A percentile compares a stretch with the other conserved stretches of the same genome.
phyloP scores from a whole-genome alignment of 2,797 vertebrate genomes.

The Danio kyathit region DNA sequence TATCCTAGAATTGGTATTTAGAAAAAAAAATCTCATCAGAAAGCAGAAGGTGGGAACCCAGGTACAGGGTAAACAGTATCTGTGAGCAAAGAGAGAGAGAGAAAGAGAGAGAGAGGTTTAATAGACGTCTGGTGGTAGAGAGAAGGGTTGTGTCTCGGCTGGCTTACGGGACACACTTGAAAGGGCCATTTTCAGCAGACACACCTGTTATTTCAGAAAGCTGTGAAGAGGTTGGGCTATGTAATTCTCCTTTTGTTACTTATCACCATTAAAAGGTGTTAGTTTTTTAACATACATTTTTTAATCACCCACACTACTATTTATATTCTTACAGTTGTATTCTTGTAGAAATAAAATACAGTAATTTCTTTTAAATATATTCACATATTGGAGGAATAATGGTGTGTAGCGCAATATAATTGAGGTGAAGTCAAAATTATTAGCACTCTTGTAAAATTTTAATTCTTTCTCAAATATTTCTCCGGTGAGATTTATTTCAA shows the following conservation, averaged over 20 bases:
- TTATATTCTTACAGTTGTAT: too few relatives aligned
- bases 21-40: constrained; percentile 79
- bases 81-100: constrained; percentile 71
- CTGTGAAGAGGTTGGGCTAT: constrained; percentile 71
- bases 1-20: constrained; percentile 78
- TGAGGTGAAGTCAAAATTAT: too few relatives aligned
- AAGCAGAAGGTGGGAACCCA: constrained; percentile 76
- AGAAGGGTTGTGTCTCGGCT: constrained; percentile 77
- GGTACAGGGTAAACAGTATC: constrained; percentile 82
- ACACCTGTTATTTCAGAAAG: constrained; percentile 79
- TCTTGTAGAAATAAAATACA: too few relatives aligned
- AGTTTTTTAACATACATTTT: too few relatives aligned
- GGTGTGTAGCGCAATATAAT: too few relatives aligned
- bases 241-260: constrained; percentile 66
- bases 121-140: constrained; percentile 63
- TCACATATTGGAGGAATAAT: too few relatives aligned
- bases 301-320: too few relatives aligned
- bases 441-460: too few relatives aligned
- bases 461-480: too few relatives aligned
- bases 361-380: too few relatives aligned
- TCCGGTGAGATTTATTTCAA: too few relatives aligned
- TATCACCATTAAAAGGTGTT: constrained; percentile 21
- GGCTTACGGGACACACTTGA: constrained; percentile 82
- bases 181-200: constrained; percentile 79
- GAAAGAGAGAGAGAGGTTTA: constrained; percentile 70